phyloP scores from a whole-genome alignment of 2,113 vertebrate genomes.

The Cyanoderma ruficeps region DNA sequence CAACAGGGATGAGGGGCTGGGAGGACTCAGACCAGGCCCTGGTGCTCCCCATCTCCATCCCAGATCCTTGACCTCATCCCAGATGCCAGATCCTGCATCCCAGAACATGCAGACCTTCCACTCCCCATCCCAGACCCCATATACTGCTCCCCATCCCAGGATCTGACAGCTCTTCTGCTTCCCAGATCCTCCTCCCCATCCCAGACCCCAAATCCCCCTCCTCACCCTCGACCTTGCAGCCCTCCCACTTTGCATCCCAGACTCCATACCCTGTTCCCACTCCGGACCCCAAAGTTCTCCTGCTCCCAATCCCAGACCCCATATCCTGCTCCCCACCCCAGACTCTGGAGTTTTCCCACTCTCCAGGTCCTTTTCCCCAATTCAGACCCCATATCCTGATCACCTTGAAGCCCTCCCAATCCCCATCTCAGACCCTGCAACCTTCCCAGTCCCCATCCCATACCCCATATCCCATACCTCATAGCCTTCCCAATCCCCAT shows the following conservation, averaged over 20 bases:
- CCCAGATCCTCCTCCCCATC: neutral
- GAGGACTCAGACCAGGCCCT: neutral
- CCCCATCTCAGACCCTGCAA: neutral
- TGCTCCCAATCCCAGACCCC: neutral
- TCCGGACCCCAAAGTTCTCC: neutral
- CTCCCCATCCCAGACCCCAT: neutral
- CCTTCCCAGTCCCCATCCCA: neutral
- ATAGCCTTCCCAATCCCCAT: neutral
- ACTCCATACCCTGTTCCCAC: no score
- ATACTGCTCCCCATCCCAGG: neutral
- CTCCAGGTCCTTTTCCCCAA: neutral
- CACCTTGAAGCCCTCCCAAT: neutral
- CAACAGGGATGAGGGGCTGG: fast-evolving
- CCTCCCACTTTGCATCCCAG: neutral
- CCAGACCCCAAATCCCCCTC: fast-evolving
- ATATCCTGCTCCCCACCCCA: neutral
- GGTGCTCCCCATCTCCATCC: neutral
- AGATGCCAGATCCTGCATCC: no score
- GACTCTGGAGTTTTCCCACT: neutral
- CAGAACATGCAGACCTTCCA: neutral
- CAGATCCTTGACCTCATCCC: neutral
- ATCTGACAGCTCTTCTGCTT: neutral
- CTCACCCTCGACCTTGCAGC: neutral
- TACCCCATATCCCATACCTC: neutral
- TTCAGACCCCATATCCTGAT: neutral